Evolutionary conservation across 2,888 invertebrate genomes (phyloP), one percentile per base, ranked within the genome.

Genomic region (Junonia oenone): DNA sequence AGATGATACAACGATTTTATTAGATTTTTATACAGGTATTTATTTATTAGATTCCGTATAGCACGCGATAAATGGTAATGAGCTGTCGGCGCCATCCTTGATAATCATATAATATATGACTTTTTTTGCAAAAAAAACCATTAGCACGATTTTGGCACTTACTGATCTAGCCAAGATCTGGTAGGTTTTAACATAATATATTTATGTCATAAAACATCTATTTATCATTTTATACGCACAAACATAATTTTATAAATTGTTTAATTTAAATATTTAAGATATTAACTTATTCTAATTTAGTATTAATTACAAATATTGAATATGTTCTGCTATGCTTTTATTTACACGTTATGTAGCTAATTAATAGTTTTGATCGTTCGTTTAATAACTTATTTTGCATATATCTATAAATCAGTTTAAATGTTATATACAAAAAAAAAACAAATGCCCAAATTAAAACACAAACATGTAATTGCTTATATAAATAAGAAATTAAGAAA

Each of bases 1-100:
- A 85, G 85, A 62, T 72, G 74, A 51, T 73, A 67, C 61, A 57
- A 62, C 59, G 9, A 38, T 29, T 11, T 35, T 29, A 33, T 49
- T 15, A 5, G 2, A 15, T 27, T 27, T 31, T 19, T 31, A 27
- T 31, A 29, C 37, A 26, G 9, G 11, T 14, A 11, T 29, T 17
- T 4, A 4, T 17, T 15, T 9, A 13, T 19, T 22, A 13, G 29
- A 37, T 22, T 45, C 15, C 31, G 8, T 26, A 15, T 40, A 11
- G 13, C n/a, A 27, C 3, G 19, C 45, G 8, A 15, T 38, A 38
- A 17, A 46, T 50, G 35, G 19, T 54, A 50, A 57, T 48, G 4
- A 26, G n/a, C 26, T 48, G 11, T 2, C 48, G 40, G 38, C 9
- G 31, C 9, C 19, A 43, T 22, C n/a, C 40, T 48, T 35, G 33